Percentiles rank a stretch among this genome's conserved stretches.
Evolutionary conservation across 2,888 invertebrate genomes (phyloP).

Genomic region (Eupithecia vulgata): DNA sequence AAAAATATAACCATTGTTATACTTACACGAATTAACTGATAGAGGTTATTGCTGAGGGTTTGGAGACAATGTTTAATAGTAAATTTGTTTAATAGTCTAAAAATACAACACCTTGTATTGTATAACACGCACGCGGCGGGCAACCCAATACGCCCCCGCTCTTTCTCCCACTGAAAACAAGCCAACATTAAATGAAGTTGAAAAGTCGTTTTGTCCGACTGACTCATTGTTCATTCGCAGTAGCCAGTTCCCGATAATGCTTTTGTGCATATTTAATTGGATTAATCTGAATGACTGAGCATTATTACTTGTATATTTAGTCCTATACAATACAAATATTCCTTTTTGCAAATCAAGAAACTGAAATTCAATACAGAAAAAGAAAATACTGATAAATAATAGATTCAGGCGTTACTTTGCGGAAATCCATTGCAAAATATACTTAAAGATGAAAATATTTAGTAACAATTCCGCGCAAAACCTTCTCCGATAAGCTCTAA

Average conservation of each 20-base stretch:
- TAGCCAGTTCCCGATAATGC: slow-evolving; percentile 47
- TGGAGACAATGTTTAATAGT: too few species aligned
- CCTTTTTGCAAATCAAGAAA: not conserved
- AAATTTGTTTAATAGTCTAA: not conserved
- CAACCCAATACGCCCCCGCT: not conserved
- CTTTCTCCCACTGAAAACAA: not conserved
- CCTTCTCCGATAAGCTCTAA: too few species aligned
- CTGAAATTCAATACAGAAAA: not conserved
- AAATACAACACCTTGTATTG: not conserved
- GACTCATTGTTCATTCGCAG: slow-evolving; percentile 36
- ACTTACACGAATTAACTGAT: too few species aligned
- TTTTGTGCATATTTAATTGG: slow-evolving; percentile 58
- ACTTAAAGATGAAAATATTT: too few species aligned
- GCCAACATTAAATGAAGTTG: slow-evolving; percentile 10
- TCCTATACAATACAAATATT: not conserved
- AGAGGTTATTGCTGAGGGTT: too few species aligned
- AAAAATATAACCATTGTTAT: not conserved
- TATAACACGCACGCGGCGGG: not conserved
- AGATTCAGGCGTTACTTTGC: too few species aligned
- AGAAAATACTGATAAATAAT: too few species aligned
- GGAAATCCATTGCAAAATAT: too few species aligned
- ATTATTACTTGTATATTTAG: slow-evolving; percentile 9
- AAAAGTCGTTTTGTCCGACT: slow-evolving; percentile 6
- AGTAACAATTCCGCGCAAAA: too few species aligned
- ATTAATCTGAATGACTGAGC: slow-evolving; percentile 55